Evolutionary conservation across 1,140 invertebrate genomes (phyloP), one percentile per base, ranked within the genome.

Genomic region (Trichomalopsis sarcophagae): DNA sequence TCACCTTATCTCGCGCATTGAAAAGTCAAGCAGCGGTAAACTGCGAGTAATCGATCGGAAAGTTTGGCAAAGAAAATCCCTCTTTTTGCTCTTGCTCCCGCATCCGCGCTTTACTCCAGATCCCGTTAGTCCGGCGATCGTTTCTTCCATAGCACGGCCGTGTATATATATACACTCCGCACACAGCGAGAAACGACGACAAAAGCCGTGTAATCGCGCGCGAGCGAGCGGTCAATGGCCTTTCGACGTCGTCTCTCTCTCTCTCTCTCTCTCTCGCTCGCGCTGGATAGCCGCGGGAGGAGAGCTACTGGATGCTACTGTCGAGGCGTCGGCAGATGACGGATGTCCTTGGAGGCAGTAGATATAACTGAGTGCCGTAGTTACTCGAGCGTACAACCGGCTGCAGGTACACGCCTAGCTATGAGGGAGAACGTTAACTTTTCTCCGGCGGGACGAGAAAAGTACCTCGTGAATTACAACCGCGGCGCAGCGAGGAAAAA

Each of bases 101-200:
- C 87, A 88, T 88, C 83, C 87, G 84, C 79, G 87, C 74, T 87
- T 89, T 90, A 90, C 89, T 88, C 89, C 71, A 90, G 87, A 88
- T 89, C 86, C 89, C 89, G 89, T 90, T 90, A 89, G 68, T 9
- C 23, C 30, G 68, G 9, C 23, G 68, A 27, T 71, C 68, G 68
- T 30, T 71, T 71, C 23, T 33, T 30, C 68, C 68, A 55, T 14
- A 55, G 50, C 50, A 17, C 50, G 5, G 17, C 3, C 55, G 17
- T 62, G n/a, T 62, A 21, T 21, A 21, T 62, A 21, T 62, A 21
- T 62, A n/a, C 7, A 62, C 55, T 62, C 55, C 21, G 6, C 21
- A 55, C 9, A 11, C 33, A 36, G 27, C 27, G 40, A n/a, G 62
- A 17, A 30, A 17, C 68, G 68, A 30, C 68, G 68, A 71, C 68